Evolutionary conservation across 2,888 invertebrate species (phyloP).

Genomic region (Epinotia nisella): DNA sequence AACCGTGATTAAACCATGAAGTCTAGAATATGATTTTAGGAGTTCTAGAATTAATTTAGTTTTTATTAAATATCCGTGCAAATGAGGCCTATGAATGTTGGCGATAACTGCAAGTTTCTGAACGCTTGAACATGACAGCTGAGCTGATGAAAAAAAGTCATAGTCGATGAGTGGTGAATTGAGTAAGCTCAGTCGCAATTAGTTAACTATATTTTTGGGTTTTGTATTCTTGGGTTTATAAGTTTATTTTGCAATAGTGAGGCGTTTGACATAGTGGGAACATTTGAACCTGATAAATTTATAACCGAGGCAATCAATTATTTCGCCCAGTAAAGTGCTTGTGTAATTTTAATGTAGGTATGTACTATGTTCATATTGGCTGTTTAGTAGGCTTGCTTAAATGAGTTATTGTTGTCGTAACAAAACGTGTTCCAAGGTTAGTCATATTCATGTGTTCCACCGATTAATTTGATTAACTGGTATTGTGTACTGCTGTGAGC

Average conservation of each 20-base stretch:
- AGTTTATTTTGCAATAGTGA: slow-evolving; percentile 16
- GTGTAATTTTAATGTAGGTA: slow-evolving; percentile 38
- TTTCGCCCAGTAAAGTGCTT: slow-evolving; percentile 13
- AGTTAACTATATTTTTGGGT: slow-evolving; percentile 32
- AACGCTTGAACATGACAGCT: slow-evolving; percentile 24
- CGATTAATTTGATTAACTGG: slow-evolving; percentile 55
- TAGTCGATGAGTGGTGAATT: slow-evolving; percentile 26
- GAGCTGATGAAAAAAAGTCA: slow-evolving; percentile 7
- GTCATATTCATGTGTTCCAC: slow-evolving; percentile 50
- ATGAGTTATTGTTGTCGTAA: slow-evolving; percentile 64
- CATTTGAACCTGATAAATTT: background rate
- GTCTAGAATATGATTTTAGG: no score
- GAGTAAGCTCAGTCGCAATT: slow-evolving; percentile 32
- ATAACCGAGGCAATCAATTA: background rate
- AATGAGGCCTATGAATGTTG: no score
- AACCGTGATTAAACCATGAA: no score
- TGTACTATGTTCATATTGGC: slow-evolving; percentile 29
- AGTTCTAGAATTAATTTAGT: no score
- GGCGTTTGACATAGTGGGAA: background rate
- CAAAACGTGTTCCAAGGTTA: slow-evolving; percentile 71
- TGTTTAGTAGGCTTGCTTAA: slow-evolving; percentile 54
- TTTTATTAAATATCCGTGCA: no score
- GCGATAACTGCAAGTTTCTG: background rate
- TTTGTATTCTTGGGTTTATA: slow-evolving; percentile 28
- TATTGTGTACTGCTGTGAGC: slow-evolving; percentile 30